phyloP scores from a whole-genome alignment of 2,797 vertebrate genomes.

The Caiman crocodilus region DNA sequence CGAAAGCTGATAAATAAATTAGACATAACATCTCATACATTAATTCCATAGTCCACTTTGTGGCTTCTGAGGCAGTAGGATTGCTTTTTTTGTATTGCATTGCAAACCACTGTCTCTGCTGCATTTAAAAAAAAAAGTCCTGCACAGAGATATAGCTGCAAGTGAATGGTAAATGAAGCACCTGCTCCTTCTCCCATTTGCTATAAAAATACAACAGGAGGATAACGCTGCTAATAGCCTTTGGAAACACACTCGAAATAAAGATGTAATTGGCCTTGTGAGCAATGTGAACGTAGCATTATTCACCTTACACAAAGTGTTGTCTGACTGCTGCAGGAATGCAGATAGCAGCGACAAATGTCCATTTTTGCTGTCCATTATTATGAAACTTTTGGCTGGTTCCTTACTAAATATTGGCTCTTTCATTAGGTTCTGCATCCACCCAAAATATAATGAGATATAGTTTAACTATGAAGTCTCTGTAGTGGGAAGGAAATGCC shows the following conservation, averaged over 20 bases:
- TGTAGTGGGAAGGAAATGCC: constrained; percentile 64
- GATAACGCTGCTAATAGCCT: constrained; percentile 37
- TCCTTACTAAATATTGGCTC: constrained; percentile 39
- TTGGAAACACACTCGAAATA: constrained; percentile 55
- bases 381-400: constrained; percentile 53
- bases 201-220: constrained; percentile 6
- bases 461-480: constrained; percentile 39
- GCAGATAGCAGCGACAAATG: constrained; percentile 32
- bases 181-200: constrained; percentile 5
- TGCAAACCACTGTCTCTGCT: constrained; percentile 70
- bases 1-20: constrained; percentile 54
- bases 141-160: constrained; percentile 34
- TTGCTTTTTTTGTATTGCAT: constrained; percentile 66
- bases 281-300: constrained; percentile 48
- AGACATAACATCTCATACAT: constrained; percentile 73
- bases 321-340: background rate
- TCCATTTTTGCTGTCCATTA: constrained; percentile 22
- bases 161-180: constrained; percentile 35
- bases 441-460: constrained; percentile 42
- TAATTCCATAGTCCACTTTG: constrained; percentile 74
- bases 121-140: background rate
- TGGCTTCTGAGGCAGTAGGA: constrained; percentile 70
- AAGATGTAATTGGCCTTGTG: constrained; percentile 53
- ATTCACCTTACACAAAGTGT: constrained; percentile 43
- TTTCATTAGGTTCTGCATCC: constrained; percentile 60